Percentiles rank a stretch among this genome's conserved stretches.
These are phyloP conservation scores for Lamellibrachia luymesi DNA, from an alignment of 1,140 invertebrate species.

Conservation along the genomic window DNA sequence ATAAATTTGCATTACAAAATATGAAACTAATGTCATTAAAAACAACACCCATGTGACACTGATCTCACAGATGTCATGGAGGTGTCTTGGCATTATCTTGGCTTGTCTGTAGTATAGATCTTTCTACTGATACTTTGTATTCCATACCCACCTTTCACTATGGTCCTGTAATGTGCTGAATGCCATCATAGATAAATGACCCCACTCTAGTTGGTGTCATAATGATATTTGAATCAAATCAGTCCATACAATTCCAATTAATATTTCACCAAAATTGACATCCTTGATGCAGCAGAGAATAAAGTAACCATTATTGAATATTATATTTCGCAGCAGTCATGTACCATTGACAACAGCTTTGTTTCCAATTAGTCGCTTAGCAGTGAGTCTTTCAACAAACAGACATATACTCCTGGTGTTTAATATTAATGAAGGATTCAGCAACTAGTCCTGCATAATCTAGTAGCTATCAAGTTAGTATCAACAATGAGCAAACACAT, in stretches of 20 bases:
- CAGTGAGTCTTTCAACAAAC: background rate
- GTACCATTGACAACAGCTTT: background rate
- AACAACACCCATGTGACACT: background rate
- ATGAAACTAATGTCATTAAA: background rate
- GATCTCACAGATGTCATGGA: too few relatives aligned
- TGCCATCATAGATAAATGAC: background rate
- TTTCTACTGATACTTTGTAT: too few relatives aligned
- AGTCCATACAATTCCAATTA: background rate
- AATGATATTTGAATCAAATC: background rate
- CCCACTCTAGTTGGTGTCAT: background rate
- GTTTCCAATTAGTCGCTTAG: background rate
- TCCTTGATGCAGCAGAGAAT: background rate
- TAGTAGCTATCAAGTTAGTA: background rate
- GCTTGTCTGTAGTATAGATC: too few relatives aligned
- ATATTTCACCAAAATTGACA: background rate
- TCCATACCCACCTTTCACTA: too few relatives aligned
- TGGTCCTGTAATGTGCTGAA: too few relatives aligned
- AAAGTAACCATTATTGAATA: background rate
- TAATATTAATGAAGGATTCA: background rate
- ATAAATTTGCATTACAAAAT: background rate
- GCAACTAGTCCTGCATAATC: background rate
- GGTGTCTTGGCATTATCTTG: too few relatives aligned
- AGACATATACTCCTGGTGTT: background rate
- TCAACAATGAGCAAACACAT: background rate
- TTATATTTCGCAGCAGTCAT: background rate